Evolutionary conservation across 2,113 vertebrate species (phyloP), one percentile per base, ranked within the genome.

Genomic region (Apistogramma diplotaenia): DNA sequence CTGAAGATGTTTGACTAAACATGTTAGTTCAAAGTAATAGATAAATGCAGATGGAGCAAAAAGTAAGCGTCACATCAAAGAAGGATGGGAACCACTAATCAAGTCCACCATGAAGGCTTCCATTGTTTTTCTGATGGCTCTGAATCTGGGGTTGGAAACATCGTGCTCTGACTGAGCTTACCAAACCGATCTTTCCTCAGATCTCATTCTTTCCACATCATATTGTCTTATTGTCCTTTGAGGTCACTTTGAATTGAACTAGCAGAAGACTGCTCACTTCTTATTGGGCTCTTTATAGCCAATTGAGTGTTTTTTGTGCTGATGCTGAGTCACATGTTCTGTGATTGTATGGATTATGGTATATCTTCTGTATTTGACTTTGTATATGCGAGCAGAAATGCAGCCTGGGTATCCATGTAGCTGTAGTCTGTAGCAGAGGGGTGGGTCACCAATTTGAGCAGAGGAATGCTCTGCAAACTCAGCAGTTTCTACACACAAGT

Each of bases 391-490:
- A 13, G 51, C 29, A 74, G 6, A 56, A 80, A 80, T 76, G 73
- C 43, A 79, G 57, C 33, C 43, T 55, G 71, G 40, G 55, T 65
- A 79, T 78, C 60, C 7, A 19, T 85, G 51, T 74, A 83, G 76
- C 90, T 84, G 85, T 87, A 76, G 83, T 55, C 19, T 81, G 72
- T 83, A 80, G 80, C 82, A 77, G 46, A 78, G 56, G 87, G 87
- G 82, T 57, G 84, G 84, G 51, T 89, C 85, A 49, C 80, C 67
- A 73, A 77, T 85, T 67, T 89, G 83, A 84, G 86, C 70, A 85
- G 65, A 87, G 86, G 85, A 87, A 90, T 70, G 77, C 57, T 85
- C 79, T 76, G 85, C 91, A 77, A 72, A 81, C 82, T 93, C 89
- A 81, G 90, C 89, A 37, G 67, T 89, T 87, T 51, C 31, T 6